Base-by-base conservation (phyloP, 1,140 invertebrate species). In the Trissolcus basalis region DNA sequence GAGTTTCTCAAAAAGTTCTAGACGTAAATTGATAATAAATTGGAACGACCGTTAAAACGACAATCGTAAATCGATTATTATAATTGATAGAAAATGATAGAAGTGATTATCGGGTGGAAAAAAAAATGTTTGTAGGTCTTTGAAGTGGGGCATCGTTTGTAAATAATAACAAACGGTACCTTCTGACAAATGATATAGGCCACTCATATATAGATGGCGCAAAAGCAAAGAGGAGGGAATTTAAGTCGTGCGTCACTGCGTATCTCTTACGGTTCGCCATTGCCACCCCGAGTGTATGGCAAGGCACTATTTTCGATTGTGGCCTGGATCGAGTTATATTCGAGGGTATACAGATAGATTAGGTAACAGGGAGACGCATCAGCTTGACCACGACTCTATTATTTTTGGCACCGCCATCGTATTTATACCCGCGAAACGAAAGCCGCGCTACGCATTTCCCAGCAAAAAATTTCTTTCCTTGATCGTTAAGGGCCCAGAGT, bases 281-380 rank as follows among this genome's bases (percentile, higher is more conserved):
- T 76, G 39, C 59, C 60, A 76, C 72, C 72, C 72, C 44, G 72
- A 69, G 45, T 50, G 64, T 59, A 68, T 64, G 64, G 44, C 53
- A 60, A 27, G 65, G 71, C 41, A 76, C 73, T 76, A 76, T 76
- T 76, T 76, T 76, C 60, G 65, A 76, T 70, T 76, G 73, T 70
- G 73, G 65, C 73, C 73, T 76, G 73, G 65, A 65, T 76, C 54
- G 65, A 51, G 72, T 64, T 75, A 75, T 69, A 69, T 63, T 69
- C 54, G 72, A 65, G 65, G 54, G 72, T 75, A 69, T 55, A 56
- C 54, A 27, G 56, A 65, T 69, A 54, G 65, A 65, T 75, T 75
- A 75, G 72, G 65, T 75, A 75, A 75, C 41, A 69, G 64, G 12
- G 58, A 71, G 53, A 71, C 47, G 55, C 43, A 16, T 39, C 45